Conservation (phyloP, 1,140 invertebrate species). For the Probaryconus sp. region DNA sequence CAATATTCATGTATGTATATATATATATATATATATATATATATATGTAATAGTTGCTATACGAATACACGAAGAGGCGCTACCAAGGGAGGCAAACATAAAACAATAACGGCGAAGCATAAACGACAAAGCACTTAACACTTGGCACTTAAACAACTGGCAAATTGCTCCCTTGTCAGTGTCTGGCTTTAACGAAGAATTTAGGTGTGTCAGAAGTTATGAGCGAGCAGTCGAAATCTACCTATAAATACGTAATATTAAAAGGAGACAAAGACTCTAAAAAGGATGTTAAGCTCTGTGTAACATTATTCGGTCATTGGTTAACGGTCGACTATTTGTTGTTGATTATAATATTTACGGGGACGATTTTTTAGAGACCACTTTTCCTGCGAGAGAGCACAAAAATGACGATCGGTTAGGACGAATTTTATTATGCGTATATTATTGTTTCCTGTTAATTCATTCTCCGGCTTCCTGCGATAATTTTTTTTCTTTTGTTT, state of each 20-base stretch:
- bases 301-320: conserved; percentile 6
- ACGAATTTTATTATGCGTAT: conserved; percentile 59
- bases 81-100: conserved; percentile 74
- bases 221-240: conserved; percentile 63
- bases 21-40: too few species aligned
- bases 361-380: background rate
- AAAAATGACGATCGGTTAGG: conserved; percentile 42
- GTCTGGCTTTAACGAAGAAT: conserved; percentile 74
- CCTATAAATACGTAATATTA: conserved; percentile 27
- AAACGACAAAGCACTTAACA: conserved; percentile 79
- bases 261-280: conserved; percentile 9
- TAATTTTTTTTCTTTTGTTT: conserved; percentile 24
- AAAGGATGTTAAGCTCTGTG: background rate
- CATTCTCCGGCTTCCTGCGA: conserved; percentile 52
- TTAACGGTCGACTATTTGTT: conserved; percentile 25
- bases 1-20: too few species aligned
- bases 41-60: too few species aligned
- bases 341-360: conserved; percentile 50
- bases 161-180: conserved; percentile 79
- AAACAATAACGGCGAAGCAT: conserved; percentile 79
- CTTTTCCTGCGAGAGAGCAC: conserved; percentile 36
- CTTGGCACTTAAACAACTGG: conserved; percentile 79
- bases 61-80: conserved; percentile 29
- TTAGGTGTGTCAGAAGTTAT: conserved; percentile 73
- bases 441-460: conserved; percentile 63